Evolutionary conservation across 2,888 invertebrate genomes (phyloP).

Genomic region (Acanthosepion esculentum): DNA sequence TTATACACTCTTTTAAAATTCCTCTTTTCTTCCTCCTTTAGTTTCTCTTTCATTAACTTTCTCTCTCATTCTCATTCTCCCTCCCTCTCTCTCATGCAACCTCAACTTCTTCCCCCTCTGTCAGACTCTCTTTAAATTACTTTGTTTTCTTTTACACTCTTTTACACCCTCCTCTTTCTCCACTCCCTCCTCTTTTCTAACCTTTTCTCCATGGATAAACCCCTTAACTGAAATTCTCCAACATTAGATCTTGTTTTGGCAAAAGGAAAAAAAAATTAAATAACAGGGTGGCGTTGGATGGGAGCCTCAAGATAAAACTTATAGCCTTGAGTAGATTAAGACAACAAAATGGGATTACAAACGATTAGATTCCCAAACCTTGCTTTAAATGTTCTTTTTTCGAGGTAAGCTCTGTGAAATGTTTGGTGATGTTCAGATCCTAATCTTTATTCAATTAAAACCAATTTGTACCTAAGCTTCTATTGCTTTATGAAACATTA

Average conservation of each 20-base stretch:
- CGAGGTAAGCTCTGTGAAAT: constrained; percentile 20
- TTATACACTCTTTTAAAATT: no score
- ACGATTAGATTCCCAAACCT: constrained; percentile 9
- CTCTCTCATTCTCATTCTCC: background rate
- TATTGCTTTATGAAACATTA: background rate
- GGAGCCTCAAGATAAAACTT: constrained; percentile 17
- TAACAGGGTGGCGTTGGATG: background rate
- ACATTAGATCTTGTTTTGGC: background rate
- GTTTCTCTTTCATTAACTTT: background rate
- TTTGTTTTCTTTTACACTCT: background rate
- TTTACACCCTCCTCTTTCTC: background rate
- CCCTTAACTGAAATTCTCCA: background rate
- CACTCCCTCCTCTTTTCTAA: background rate
- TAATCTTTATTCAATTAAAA: constrained; percentile 8
- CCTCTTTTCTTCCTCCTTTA: no score
- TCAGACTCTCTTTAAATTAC: background rate
- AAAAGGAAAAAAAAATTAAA: background rate
- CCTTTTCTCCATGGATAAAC: background rate
- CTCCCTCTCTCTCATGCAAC: no score
- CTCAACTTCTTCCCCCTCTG: background rate
- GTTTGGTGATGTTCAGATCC: background rate
- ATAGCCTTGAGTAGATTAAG: constrained; percentile 9
- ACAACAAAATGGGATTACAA: background rate
- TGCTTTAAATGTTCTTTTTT: constrained; percentile 12
- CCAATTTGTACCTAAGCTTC: background rate